Evolutionary conservation across 2,888 invertebrate genomes (phyloP).

Genomic region (Iphiclides podalirius): DNA sequence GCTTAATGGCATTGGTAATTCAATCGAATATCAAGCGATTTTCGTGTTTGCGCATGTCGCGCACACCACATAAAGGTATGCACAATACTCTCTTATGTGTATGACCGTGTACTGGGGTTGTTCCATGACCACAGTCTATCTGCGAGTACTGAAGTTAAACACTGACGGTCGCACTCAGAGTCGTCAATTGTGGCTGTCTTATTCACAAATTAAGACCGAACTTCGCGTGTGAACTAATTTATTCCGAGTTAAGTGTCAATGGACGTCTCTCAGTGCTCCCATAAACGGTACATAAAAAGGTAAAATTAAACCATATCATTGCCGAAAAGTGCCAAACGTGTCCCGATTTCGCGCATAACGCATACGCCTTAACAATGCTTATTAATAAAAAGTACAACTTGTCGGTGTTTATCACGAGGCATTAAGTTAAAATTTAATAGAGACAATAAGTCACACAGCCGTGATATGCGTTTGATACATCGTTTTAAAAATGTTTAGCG

Average conservation of each 20-base stretch:
- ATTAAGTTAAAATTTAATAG: neutral
- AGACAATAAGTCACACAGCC: slow-evolving; percentile 9
- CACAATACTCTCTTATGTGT: too few relatives aligned
- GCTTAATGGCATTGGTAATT: slow-evolving; percentile 34
- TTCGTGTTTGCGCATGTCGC: slow-evolving; percentile 20
- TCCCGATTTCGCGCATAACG: slow-evolving; percentile 5
- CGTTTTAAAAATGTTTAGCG: slow-evolving; percentile 4
- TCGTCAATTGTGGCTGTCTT: too few relatives aligned
- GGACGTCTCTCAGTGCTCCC: too few relatives aligned
- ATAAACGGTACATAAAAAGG: too few relatives aligned
- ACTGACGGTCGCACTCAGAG: too few relatives aligned
- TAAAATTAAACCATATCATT: slow-evolving; percentile 31
- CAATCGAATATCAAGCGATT: slow-evolving; percentile 44
- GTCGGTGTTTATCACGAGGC: slow-evolving; percentile 7
- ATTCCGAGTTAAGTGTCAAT: too few relatives aligned
- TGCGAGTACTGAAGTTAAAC: too few relatives aligned
- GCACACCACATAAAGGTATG: too few relatives aligned
- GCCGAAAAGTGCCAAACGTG: slow-evolving; percentile 9
- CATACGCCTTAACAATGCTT: neutral
- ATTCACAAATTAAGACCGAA: too few relatives aligned
- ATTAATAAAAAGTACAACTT: slow-evolving; percentile 13
- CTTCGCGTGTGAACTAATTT: too few relatives aligned
- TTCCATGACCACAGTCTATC: too few relatives aligned
- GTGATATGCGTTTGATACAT: neutral
- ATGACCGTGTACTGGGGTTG: too few relatives aligned